Evolutionary conservation across 2,888 invertebrate genomes (phyloP), one percentile per base, ranked within the genome.

Genomic region (Platyscelio sp.): DNA sequence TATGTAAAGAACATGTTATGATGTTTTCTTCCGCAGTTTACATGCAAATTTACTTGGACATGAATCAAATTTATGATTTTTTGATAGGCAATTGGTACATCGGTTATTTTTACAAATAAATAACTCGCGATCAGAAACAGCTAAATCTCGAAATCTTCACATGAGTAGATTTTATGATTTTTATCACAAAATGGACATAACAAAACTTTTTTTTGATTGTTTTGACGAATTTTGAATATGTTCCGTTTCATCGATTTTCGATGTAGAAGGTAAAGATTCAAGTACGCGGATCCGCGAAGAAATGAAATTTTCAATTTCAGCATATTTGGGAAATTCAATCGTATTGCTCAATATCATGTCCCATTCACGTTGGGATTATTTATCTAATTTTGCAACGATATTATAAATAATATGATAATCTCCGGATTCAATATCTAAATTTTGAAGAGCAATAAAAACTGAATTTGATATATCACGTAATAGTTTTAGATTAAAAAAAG

Each of bases 1-100:
- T 33, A 49, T 78, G 78, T 43, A 78, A 54, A 6, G n/a, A n/a
- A n/a, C n/a, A 78, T 13, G 4, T 61, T 13, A 43, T 78, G 78
- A 54, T 70, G 78, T 9, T 40, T 18, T 13, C 54, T 40, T 1
- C 13, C 1, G 13, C 78, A 79, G 1, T 51, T 56, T 76, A 13
- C 75, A 75, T 1, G 7, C 9, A 26, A 15, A 20, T 54, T 63
- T 51, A 49, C 75, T 33, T 33, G 33, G 33, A 33, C 33, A 33
- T 33, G 9, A 33, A 33, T 33, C 9, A 33, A 33, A 7, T 33
- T 33, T 15, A 46, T 71, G 71, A 22, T 15, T 29, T 29, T 15
- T 26, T 26, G 71, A 22, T 3, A 72, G 15, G 13, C 72, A 61
- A 60, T 72, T 72, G 11, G 26, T 20, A 22, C 74, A 75, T 20